Evolutionary conservation across 2,888 invertebrate species (phyloP).

Genomic region (Marronus borbonicus): DNA sequence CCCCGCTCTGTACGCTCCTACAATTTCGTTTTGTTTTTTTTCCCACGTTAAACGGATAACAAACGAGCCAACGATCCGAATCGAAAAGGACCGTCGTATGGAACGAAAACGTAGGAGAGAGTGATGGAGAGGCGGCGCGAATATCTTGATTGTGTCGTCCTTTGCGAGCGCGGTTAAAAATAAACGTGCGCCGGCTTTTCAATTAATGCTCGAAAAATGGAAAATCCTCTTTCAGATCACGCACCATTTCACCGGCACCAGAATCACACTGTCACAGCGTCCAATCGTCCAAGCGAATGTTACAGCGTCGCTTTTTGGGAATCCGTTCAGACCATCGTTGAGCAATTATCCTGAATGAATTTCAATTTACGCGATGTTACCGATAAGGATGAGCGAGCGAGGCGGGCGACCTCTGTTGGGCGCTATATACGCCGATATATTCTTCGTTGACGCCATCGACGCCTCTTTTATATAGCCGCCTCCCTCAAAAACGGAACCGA

Average conservation of each 20-base stretch:
- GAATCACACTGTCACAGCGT: constrained; percentile 65
- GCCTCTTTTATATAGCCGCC: constrained; percentile 45
- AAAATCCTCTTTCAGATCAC: constrained; percentile 63
- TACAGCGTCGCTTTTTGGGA: constrained; percentile 13
- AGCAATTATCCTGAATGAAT: constrained; percentile 63
- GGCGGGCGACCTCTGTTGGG: constrained; percentile 51
- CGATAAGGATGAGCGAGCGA: constrained; percentile 62
- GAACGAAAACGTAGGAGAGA: constrained; percentile 5
- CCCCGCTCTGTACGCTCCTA: constrained; percentile 23
- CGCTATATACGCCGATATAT: constrained; percentile 55
- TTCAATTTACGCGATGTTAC: constrained; percentile 66
- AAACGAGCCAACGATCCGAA: constrained; percentile 26
- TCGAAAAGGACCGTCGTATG: constrained; percentile 12
- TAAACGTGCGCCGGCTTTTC: constrained; percentile 63
- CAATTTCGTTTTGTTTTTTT: constrained; percentile 27
- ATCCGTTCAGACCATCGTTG: constrained; percentile 49
- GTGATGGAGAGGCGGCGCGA: constrained; percentile 11
- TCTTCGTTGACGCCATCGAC: constrained; percentile 43
- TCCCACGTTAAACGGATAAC: constrained; percentile 40
- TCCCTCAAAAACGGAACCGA: constrained; percentile 44
- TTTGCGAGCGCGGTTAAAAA: constrained; percentile 57
- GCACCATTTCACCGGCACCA: constrained; percentile 57
- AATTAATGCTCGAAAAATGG: constrained; percentile 69
- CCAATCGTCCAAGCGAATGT: constrained; percentile 43
- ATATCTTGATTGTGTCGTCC: constrained; percentile 41